Conservation (phyloP, 2,888 invertebrate species). For the Drosophila peninsularis region DNA sequence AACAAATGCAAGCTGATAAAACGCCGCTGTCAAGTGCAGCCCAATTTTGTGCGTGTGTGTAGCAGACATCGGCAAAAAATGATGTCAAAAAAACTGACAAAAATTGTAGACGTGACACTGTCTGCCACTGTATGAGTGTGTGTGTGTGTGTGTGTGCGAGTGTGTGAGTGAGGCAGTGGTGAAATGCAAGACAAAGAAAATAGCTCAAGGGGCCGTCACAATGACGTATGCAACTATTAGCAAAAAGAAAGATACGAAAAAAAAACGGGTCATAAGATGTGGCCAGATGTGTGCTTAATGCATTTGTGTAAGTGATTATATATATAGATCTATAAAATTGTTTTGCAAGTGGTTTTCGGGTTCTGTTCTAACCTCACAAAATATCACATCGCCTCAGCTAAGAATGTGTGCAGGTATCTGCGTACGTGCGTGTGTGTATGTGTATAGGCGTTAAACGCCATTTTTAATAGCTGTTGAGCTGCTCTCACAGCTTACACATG, state of each 20-base stretch:
- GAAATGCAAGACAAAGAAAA: constrained; percentile 77
- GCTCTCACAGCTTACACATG: constrained; percentile 1
- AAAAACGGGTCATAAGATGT: constrained; percentile 17
- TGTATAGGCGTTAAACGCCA: constrained; percentile 54
- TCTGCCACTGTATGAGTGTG: constrained; percentile 14
- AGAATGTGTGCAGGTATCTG: constrained; percentile 24
- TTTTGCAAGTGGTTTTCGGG: constrained; percentile 44
- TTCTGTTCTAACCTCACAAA: constrained; percentile 68
- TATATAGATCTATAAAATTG: constrained; percentile 15
- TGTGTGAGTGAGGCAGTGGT: constrained; percentile 50
- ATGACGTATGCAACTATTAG: constrained; percentile 78
- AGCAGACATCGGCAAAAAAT: constrained; percentile 26
- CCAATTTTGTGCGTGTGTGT: constrained; percentile 27
- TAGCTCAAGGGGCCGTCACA: constrained; percentile 46
- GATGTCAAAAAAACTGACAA: constrained; percentile 13
- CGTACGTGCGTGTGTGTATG: background rate
- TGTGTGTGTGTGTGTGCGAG: constrained; percentile 31
- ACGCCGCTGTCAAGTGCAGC: constrained; percentile 4
- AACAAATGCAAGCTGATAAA: constrained; percentile 22
- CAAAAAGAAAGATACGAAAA: constrained; percentile 22
- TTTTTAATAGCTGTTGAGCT: constrained; percentile 61
- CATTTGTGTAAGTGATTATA: constrained; percentile 18
- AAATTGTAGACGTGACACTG: constrained; percentile 63
- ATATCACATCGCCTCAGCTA: constrained; percentile 34
- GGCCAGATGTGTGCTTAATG: constrained; percentile 31